phyloP scores from a whole-genome alignment of 2,888 invertebrate species.

The Ectemnius cavifrons region DNA sequence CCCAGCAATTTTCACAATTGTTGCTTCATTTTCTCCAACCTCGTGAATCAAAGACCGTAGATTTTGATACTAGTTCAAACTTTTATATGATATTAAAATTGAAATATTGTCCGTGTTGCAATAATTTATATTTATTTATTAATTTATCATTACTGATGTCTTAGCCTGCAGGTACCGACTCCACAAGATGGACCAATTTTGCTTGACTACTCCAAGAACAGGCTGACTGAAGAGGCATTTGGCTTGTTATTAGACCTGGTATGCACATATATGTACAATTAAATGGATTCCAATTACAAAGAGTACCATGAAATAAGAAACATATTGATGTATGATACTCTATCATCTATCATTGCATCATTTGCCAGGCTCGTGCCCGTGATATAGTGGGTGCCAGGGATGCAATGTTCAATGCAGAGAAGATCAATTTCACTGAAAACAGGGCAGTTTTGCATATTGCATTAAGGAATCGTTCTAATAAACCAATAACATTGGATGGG shows the following conservation, averaged over 20 bases:
- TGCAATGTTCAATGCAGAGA: slow-evolving; percentile 95
- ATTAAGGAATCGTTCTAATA: slow-evolving; percentile 90
- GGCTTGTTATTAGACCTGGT: slow-evolving; percentile 89
- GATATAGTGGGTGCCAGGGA: slow-evolving; percentile 91
- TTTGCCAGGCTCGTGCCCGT: slow-evolving; percentile 82
- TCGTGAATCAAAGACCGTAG: no score
- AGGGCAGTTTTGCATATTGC: slow-evolving; percentile 97
- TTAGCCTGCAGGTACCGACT: slow-evolving; percentile 86
- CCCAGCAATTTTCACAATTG: no score
- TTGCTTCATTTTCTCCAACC: no score
- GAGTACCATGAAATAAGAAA: slow-evolving; percentile 3
- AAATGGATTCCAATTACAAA: background rate
- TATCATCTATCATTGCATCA: slow-evolving; percentile 13
- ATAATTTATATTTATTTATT: background rate
- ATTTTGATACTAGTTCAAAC: no score
- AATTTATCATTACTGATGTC: slow-evolving; percentile 53
- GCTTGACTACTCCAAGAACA: slow-evolving; percentile 98
- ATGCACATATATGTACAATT: slow-evolving; percentile 77
- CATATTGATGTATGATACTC: background rate
- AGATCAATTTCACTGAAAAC: slow-evolving; percentile 98
- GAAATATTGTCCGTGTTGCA: no score
- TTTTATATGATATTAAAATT: no score
- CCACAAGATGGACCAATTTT: slow-evolving; percentile 94
- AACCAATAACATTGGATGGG: slow-evolving; percentile 89
- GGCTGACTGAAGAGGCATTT: slow-evolving; percentile 89